Evolutionary conservation across 2,888 invertebrate species (phyloP), one percentile per base, ranked within the genome.

Genomic region (Chloromyia formosa): DNA sequence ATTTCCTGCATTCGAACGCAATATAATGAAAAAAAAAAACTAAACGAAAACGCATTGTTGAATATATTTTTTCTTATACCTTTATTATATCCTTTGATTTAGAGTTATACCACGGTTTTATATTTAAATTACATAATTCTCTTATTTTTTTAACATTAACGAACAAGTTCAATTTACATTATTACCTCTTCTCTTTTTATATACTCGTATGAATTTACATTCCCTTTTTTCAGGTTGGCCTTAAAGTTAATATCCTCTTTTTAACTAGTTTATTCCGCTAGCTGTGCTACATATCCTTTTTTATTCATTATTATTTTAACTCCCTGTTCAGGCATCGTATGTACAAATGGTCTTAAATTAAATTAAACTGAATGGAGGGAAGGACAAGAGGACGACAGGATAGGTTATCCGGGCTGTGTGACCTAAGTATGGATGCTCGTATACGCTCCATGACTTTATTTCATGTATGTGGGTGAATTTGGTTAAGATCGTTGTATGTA

Each of bases 251-350:
- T 69, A 16, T 49, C 49, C 10, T 49, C 10, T 49, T n/a, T 49
- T 49, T 49, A 49, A 49, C 27, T 35, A 35, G 16, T 49, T 49
- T 49, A 49, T 49, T 49, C 16, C 27, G 27, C 27, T 35, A 35
- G 27, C 27, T 35, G 27, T 35, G 27, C 27, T 35, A 35, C 7
- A 35, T 35, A 35, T 66, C 53, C 49, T 49, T 20, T 62, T 66
- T 49, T 49, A 66, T 45, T 12, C 16, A 14, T 69, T 54, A 14
- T 27, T 35, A 35, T 54, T 69, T 69, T 69, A 58, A 42, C 58
- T 71, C 71, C 71, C 71, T 71, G 71, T 71, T 71, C 71, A 56
- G 71, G 71, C 58, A 40, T 71, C 40, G 20, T 71, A 71, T 71
- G 58, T 71, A 71, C 71, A 71, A 71, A 71, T 40, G 56, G 58